Conservation (phyloP, 2,113 vertebrate genomes). For the Pitta sordida region DNA sequence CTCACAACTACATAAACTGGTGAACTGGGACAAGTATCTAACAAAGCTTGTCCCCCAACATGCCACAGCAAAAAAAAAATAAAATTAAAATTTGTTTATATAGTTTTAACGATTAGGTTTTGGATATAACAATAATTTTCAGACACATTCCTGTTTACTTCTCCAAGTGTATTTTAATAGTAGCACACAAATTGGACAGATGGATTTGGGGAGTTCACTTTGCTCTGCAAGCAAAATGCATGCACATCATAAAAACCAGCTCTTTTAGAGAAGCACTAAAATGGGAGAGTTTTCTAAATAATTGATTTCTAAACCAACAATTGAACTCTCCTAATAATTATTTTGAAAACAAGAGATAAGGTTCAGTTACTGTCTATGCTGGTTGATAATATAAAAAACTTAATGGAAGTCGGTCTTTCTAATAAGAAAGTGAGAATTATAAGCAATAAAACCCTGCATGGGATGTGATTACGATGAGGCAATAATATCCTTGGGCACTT, state of each 20-base stretch:
- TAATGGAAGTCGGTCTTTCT: slow-evolving; percentile 43
- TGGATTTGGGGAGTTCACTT: not conserved
- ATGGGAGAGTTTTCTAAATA: slow-evolving; percentile 12
- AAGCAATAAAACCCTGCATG: slow-evolving; percentile 42
- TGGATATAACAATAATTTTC: not conserved
- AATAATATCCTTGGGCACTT: slow-evolving; percentile 32
- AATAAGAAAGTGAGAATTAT: slow-evolving; percentile 46
- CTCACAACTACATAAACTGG: not conserved
- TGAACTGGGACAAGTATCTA: not conserved
- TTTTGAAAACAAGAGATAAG: slow-evolving; percentile 18
- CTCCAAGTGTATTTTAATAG: not conserved
- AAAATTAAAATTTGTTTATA: not conserved
- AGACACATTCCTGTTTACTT: not conserved
- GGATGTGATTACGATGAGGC: slow-evolving; percentile 15
- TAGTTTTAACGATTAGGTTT: not conserved
- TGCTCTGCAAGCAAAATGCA: not conserved
- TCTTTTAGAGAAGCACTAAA: not conserved
- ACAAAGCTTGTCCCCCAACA: not conserved
- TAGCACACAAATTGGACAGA: slow-evolving; percentile 10
- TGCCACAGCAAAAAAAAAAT: not conserved
- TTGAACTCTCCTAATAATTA: slow-evolving; percentile 34
- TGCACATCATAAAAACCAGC: not conserved
- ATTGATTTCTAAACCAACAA: slow-evolving; percentile 23
- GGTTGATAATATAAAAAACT: slow-evolving; percentile 41
- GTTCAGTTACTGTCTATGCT: slow-evolving; percentile 29